Base-by-base conservation (phyloP, 2,888 invertebrate genomes). In the Platerodrilus igneus region DNA sequence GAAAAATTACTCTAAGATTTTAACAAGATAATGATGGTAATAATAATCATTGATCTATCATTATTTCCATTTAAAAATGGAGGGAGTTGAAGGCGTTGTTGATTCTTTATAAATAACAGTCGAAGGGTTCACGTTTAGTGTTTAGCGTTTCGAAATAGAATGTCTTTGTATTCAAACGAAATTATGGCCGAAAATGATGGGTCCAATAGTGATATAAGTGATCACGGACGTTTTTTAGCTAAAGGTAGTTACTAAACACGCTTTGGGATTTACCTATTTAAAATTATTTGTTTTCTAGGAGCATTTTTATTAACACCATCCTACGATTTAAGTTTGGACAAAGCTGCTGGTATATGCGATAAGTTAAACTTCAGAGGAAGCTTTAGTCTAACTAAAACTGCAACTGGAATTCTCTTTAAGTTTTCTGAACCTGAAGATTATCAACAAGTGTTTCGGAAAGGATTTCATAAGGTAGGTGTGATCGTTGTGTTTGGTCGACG, bases 311-410 rank as follows among this genome's bases (percentile, higher is more conserved):
- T 89, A 55, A 89, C 89, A 27, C 89, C 89, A 23, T 87, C 87
- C 34, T 86, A 87, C 69, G 88, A 89, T 61, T 74, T 89, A 55
- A 86, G 83, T 62, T 80, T 89, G 78, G 88, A 89, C 69, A 86
- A 87, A 52, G 88, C 88, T 2, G 85, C 86, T 23, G 74, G 83
- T 55, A 86, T 89, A 60, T 87, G 87, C 71, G 89, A 89, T 74
- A 88, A 88, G 67, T 85, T 89, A 79, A 86, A 83, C 70, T 87
- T 89, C 70, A 82, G 85, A 58, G 87, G 87, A 35, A 85, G 86
- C 59, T 89, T 88, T 71, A 86, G 86, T 53, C 73, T 89, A 55
- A 88, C 88, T 48, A 88, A 87, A 74, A 89, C 89, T 1, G 88
- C 89, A 32, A 89, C 88, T 26, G 89, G 89, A 39, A 88, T 89